phyloP scores from a whole-genome alignment of 2,113 vertebrate species.

The Okapia johnstoni region DNA sequence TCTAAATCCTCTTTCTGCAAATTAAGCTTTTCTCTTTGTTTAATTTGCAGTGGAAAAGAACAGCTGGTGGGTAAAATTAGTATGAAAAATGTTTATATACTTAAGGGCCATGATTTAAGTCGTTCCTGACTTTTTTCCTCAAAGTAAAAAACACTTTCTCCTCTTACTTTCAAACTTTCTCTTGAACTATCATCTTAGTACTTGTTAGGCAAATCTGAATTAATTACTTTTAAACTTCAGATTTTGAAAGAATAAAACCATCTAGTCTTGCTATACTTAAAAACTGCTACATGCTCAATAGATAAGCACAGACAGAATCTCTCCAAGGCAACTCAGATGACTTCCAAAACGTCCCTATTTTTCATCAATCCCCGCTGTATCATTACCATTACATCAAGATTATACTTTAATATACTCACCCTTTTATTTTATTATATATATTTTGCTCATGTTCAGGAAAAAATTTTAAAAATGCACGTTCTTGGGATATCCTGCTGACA shows the following conservation, averaged over 20 bases:
- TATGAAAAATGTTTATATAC: constrained; percentile 21
- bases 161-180: not conserved
- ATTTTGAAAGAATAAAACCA: not conserved
- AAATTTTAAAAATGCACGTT: not conserved
- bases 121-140: not conserved
- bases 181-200: not conserved
- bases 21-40: constrained; percentile 38
- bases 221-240: not conserved
- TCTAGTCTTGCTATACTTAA: not conserved
- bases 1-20: not conserved
- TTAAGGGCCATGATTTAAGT: constrained; percentile 38
- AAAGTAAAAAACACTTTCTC: not conserved
- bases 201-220: not conserved
- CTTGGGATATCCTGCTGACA: not conserved
- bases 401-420: not conserved
- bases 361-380: not conserved
- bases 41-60: constrained; percentile 30
- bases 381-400: not conserved
- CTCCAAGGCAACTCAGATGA: not conserved
- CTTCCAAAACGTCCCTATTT: not conserved
- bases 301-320: not conserved
- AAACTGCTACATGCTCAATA: not conserved
- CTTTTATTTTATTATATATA: not conserved
- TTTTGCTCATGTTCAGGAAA: not conserved
- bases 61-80: constrained; percentile 39